Percentiles rank a stretch among this genome's conserved stretches.
Conservation (phyloP, 2,888 invertebrate species). For the Fragum whitleyi region DNA sequence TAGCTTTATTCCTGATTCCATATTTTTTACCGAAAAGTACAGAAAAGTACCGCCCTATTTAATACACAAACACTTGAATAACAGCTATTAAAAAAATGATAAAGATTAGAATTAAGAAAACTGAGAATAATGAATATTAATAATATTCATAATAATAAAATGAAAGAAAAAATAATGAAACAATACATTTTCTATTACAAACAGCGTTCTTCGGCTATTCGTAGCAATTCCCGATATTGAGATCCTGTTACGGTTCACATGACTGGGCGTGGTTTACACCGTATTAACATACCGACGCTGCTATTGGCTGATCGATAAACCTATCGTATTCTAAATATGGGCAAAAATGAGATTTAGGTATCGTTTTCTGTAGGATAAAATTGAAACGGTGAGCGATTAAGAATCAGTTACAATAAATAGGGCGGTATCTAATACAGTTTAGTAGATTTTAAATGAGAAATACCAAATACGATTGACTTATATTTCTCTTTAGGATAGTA, state of each 20-base stretch:
- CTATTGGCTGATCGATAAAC: conserved; percentile 43
- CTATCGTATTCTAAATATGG: conserved; percentile 49
- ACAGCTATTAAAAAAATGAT: too few species aligned
- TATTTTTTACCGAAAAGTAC: too few species aligned
- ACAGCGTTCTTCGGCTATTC: not conserved
- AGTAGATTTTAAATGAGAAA: conserved; percentile 58
- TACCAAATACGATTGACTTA: conserved; percentile 37
- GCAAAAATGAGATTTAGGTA: conserved; percentile 57
- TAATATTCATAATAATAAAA: not conserved
- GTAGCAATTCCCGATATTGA: conserved; percentile 2
- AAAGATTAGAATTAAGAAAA: too few species aligned
- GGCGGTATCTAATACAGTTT: conserved; percentile 59
- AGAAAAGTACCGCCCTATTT: too few species aligned
- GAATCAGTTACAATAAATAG: conserved; percentile 49
- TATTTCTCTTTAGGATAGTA: conserved; percentile 25
- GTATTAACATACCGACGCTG: conserved; percentile 43
- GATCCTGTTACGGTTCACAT: conserved; percentile 17
- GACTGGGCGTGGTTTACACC: conserved; percentile 42
- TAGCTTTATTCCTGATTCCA: too few species aligned
- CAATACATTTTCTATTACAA: not conserved
- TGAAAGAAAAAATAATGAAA: not conserved
- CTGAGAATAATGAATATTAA: too few species aligned
- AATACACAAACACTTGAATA: too few species aligned
- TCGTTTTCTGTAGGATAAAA: conserved; percentile 51
- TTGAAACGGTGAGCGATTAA: conserved; percentile 58